A percentile compares a stretch with the other conserved stretches of the same genome.
Evolutionary conservation across 37 sponge, comb jelly and placozoan genomes (phyloP).

Genomic region (Tethya wilhelma): DNA sequence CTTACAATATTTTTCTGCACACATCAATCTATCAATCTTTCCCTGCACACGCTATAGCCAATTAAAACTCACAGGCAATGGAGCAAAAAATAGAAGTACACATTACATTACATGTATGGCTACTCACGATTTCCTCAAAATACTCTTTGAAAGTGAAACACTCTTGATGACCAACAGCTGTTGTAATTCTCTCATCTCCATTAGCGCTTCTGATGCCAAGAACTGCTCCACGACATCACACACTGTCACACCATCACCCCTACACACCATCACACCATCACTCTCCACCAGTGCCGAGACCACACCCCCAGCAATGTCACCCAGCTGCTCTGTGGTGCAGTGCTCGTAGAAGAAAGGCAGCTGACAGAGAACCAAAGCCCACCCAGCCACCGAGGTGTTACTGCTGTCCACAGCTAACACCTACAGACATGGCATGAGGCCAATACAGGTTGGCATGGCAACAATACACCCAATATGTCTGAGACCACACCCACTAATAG

Average conservation of each 20-base stretch:
- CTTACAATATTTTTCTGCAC: too few species aligned
- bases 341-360: constrained; percentile 35
- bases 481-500: not conserved
- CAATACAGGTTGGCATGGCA: too few species aligned
- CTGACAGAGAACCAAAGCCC: constrained; percentile 30
- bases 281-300: too few species aligned
- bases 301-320: constrained; percentile 11
- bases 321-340: constrained; percentile 15
- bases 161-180: not conserved
- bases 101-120: too few species aligned
- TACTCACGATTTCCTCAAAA: too few species aligned
- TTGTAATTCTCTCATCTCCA: constrained; percentile 15
- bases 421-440: too few species aligned
- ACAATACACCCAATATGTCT: not conserved
- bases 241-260: not conserved
- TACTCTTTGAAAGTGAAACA: too few species aligned
- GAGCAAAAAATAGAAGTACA: too few species aligned
- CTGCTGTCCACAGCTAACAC: not conserved
- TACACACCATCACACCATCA: not conserved
- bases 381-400: not conserved
- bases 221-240: not conserved
- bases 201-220: constrained; percentile 11
- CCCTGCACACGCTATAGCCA: too few species aligned
- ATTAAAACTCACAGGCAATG: too few species aligned
- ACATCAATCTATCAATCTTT: too few species aligned